These are phyloP conservation scores for Cheiracanthium punctorium DNA, from an alignment of 2,888 invertebrate species.

Conservation along the genomic window DNA sequence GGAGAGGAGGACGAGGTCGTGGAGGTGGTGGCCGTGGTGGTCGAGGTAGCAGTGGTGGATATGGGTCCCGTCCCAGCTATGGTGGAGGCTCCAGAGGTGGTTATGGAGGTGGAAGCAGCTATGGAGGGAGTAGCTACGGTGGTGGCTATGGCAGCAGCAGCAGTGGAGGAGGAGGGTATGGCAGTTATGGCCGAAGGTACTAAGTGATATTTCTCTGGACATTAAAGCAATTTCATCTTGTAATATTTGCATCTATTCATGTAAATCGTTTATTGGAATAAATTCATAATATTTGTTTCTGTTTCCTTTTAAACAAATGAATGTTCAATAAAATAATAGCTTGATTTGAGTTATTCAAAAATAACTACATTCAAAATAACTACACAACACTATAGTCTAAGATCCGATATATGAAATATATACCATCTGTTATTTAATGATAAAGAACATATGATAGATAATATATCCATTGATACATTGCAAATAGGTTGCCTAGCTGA, in stretches of 20 bases:
- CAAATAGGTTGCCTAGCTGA: too few relatives aligned
- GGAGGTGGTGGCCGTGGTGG: constrained; percentile 1
- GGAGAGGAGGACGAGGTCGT: constrained; percentile 1
- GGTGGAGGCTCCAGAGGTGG: not conserved
- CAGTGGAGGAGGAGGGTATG: not conserved
- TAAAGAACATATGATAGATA: too few relatives aligned
- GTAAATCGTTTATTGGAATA: not conserved
- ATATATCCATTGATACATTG: too few relatives aligned
- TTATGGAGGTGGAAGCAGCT: not conserved
- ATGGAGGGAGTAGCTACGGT: not conserved
- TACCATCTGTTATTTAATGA: too few relatives aligned
- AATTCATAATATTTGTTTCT: too few relatives aligned
- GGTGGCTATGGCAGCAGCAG: not conserved
- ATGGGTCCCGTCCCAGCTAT: not conserved
- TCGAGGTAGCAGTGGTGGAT: not conserved
- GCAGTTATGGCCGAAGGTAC: not conserved
- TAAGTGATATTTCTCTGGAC: not conserved
- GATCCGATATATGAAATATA: too few relatives aligned
- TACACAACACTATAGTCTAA: too few relatives aligned
- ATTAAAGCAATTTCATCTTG: not conserved
- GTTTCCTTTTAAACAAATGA: too few relatives aligned
- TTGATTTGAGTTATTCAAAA: too few relatives aligned
- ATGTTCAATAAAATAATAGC: too few relatives aligned
- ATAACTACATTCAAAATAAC: too few relatives aligned
- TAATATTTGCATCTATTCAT: not conserved